Conservation (phyloP, 2,888 invertebrate genomes). For the Petrophora chlorosata region DNA sequence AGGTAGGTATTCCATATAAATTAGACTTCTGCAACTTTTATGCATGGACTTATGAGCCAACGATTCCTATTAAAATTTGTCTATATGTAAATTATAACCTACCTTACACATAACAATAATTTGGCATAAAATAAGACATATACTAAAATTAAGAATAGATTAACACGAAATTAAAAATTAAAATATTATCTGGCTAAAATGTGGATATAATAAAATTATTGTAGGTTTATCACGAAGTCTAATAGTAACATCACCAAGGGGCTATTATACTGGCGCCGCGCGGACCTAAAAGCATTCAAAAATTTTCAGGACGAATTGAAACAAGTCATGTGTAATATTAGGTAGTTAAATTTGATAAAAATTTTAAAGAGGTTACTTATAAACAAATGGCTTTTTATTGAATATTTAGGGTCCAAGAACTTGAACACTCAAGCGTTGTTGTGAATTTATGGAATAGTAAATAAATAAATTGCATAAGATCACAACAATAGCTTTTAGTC, state of each 20-base stretch:
- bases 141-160: constrained; percentile 10
- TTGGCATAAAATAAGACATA: constrained; percentile 11
- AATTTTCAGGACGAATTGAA: constrained; percentile 61
- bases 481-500: constrained; percentile 39
- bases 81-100: constrained; percentile 1
- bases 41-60: not conserved
- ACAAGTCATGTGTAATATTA: constrained; percentile 68
- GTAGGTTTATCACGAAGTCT: constrained; percentile 11
- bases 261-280: constrained; percentile 64
- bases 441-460: constrained; percentile 44
- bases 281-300: constrained; percentile 61
- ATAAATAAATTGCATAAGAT: constrained; percentile 42
- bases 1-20: constrained; percentile 8
- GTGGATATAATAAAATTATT: constrained; percentile 6
- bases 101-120: constrained; percentile 14
- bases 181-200: not conserved
- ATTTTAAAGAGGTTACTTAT: constrained; percentile 79
- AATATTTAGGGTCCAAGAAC: constrained; percentile 80
- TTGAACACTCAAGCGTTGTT: constrained; percentile 63
- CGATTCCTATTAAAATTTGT: not conserved
- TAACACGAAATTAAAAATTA: not conserved
- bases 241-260: constrained; percentile 34
- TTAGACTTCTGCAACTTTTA: not conserved
- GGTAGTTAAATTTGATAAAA: constrained; percentile 80
- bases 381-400: constrained; percentile 79